Percentiles rank a stretch among this genome's conserved stretches.
phyloP scores from a whole-genome alignment of 2,797 vertebrate genomes.

The Nyctalus aviator region DNA sequence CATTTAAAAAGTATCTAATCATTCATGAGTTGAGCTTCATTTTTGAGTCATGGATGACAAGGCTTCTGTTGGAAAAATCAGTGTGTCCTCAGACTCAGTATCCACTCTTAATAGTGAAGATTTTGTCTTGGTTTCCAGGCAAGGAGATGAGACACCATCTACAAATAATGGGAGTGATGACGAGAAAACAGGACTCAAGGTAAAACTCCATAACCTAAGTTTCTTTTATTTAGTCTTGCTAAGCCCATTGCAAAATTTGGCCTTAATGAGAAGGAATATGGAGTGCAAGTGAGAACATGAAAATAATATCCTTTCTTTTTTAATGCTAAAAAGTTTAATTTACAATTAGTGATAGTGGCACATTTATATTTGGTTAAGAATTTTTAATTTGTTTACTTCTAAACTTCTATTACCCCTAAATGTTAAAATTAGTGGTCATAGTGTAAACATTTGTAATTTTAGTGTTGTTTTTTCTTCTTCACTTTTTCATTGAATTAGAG shows the following conservation, averaged over 20 bases:
- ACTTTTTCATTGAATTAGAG: conserved; percentile 20
- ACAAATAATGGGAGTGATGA: conserved; percentile 99
- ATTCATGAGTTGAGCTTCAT: conserved; percentile 92
- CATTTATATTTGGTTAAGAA: conserved; percentile 76
- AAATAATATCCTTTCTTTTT: conserved; percentile 64
- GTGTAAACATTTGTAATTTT: conserved; percentile 29
- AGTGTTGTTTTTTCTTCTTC: conserved; percentile 45
- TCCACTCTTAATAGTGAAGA: conserved; percentile 99
- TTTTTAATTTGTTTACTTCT: conserved; percentile 73
- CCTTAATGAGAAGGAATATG: conserved; percentile 75
- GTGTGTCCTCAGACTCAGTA: conserved; percentile 99
- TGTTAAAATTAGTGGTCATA: conserved; percentile 56
- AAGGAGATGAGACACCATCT: conserved; percentile 98
- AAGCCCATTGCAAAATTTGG: conserved; percentile 56
- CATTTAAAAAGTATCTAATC: conserved; percentile 92
- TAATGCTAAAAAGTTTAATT: conserved; percentile 64
- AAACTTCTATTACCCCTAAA: conserved; percentile 48
- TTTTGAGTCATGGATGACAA: conserved; percentile 99
- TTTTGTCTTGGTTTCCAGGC: conserved; percentile 99
- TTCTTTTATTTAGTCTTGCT: conserved; percentile 78
- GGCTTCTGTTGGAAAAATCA: conserved; percentile 99
- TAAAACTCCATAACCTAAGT: conserved; percentile 89
- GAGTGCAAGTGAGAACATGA: conserved; percentile 71
- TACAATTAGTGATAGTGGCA: conserved; percentile 51
- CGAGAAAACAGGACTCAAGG: conserved; percentile 99